Evolutionary conservation across 2,113 vertebrate species (phyloP).

Genomic region (Pagrus major): DNA sequence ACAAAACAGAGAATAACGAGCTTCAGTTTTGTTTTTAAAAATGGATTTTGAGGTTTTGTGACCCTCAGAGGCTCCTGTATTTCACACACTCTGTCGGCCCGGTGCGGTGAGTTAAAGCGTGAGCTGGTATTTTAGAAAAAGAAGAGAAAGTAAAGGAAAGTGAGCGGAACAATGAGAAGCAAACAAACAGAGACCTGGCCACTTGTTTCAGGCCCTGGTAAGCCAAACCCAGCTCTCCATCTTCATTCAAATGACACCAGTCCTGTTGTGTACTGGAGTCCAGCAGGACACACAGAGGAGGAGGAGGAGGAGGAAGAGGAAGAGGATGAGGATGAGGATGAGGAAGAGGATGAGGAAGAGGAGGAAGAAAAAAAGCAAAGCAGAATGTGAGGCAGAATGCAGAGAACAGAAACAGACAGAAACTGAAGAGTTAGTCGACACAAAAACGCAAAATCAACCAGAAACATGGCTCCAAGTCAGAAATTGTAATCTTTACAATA

Average conservation of each 20-base stretch:
- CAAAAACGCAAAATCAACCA: background rate
- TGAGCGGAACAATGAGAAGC: conserved; percentile 27
- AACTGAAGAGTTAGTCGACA: background rate
- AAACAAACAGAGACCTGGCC: conserved; percentile 87
- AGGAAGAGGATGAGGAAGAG: no score
- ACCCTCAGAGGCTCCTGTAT: no score
- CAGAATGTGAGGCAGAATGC: background rate
- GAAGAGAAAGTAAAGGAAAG: background rate
- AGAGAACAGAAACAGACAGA: background rate
- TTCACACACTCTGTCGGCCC: no score
- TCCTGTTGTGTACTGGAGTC: conserved; percentile 90
- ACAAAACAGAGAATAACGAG: no score
- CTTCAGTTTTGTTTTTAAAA: no score
- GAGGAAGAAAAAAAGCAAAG: background rate
- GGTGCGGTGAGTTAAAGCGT: no score
- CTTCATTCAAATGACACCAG: conserved; percentile 95
- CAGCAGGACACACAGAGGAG: background rate
- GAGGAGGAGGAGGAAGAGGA: no score
- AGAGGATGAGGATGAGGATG: no score
- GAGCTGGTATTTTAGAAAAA: no score
- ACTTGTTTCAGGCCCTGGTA: conserved; percentile 96
- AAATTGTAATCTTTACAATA: no score
- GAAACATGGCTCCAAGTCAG: background rate
- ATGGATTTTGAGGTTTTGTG: no score
- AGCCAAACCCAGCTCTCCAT: conserved; percentile 94